Evolutionary conservation across 2,888 invertebrate species (phyloP).

Genomic region (Rotaria macrura): DNA sequence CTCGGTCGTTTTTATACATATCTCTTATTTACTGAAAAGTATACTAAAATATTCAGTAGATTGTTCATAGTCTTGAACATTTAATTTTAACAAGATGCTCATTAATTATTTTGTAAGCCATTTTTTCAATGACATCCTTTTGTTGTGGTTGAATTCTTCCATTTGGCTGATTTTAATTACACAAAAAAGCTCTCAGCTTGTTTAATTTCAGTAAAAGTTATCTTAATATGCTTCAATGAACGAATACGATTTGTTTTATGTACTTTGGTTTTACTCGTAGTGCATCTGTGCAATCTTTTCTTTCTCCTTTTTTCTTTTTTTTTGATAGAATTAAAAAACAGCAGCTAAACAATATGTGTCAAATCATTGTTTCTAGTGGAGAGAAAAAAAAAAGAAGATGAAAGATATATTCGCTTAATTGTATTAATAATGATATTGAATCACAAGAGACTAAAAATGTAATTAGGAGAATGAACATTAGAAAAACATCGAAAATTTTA

Average conservation of each 20-base stretch:
- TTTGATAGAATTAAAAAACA: not conserved
- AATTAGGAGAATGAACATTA: not conserved
- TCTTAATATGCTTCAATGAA: not conserved
- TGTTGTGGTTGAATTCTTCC: not conserved
- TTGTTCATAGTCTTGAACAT: too few species aligned
- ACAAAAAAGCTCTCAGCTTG: not conserved
- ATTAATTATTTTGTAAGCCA: not conserved
- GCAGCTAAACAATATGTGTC: not conserved
- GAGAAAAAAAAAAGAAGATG: not conserved
- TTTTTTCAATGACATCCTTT: too few species aligned
- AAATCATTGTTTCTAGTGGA: not conserved
- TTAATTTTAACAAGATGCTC: not conserved
- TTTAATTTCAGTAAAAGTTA: not conserved
- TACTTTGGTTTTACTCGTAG: not conserved
- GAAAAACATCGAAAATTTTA: not conserved
- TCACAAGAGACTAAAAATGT: not conserved
- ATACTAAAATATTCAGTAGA: too few species aligned
- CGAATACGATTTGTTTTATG: not conserved
- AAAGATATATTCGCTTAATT: not conserved
- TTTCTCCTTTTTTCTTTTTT: not conserved
- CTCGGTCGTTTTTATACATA: too few species aligned
- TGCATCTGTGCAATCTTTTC: conserved; percentile 4
- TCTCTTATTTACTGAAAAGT: too few species aligned
- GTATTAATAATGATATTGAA: not conserved
- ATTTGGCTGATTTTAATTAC: not conserved